These are phyloP conservation scores for Pandion haliaetus DNA, from an alignment of 2,113 vertebrate genomes.

Conservation along the genomic window DNA sequence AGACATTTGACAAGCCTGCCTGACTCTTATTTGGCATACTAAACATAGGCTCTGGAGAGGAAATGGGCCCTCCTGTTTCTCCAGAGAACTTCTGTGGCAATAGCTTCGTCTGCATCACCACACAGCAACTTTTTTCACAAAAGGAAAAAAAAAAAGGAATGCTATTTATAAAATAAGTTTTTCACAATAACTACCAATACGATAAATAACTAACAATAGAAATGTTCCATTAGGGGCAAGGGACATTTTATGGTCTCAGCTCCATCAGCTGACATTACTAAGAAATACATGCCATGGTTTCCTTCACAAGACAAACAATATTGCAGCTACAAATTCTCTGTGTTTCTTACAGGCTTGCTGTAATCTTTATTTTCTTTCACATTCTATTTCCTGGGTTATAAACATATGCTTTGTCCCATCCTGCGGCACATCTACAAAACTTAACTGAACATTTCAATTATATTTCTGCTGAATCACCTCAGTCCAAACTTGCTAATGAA, in stretches of 20 bases:
- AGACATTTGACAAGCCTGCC: background rate
- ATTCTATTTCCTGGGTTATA: slow-evolving; percentile 2
- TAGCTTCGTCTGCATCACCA: background rate
- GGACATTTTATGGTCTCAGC: slow-evolving; percentile 31
- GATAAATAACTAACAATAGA: slow-evolving; percentile 55
- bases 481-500: background rate
- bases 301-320: slow-evolving; percentile 41
- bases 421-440: background rate
- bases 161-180: slow-evolving; percentile 39
- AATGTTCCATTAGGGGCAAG: slow-evolving; percentile 8
- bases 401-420: background rate
- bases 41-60: background rate
- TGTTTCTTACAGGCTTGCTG: slow-evolving; percentile 15
- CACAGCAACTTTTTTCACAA: background rate
- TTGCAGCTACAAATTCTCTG: background rate
- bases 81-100: background rate
- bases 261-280: slow-evolving; percentile 20
- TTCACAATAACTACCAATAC: slow-evolving; percentile 34
- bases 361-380: slow-evolving; percentile 17
- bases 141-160: background rate
- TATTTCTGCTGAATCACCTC: background rate
- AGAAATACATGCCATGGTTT: slow-evolving; percentile 19
- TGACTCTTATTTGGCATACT: background rate
- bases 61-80: background rate
- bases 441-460: background rate